Conservation (phyloP, 1,140 invertebrate genomes). For the Danaus plexippus region DNA sequence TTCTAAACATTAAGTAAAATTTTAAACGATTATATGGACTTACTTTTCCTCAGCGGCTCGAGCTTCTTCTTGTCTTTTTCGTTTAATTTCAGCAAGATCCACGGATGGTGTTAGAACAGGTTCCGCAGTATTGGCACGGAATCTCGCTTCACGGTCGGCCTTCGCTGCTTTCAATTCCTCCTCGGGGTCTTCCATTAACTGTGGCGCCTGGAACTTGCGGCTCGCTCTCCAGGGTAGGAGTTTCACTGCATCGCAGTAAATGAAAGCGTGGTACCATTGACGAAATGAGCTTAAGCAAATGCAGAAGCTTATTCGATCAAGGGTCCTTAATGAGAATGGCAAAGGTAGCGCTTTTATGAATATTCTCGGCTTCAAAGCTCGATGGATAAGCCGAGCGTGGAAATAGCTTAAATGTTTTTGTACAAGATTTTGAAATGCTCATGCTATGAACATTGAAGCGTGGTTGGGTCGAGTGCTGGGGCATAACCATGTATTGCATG, state of each 20-base stretch:
- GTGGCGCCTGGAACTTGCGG: constrained; percentile 74
- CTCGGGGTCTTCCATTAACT: constrained; percentile 70
- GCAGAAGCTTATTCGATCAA: constrained; percentile 34
- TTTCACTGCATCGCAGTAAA: constrained; percentile 67
- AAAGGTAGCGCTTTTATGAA: constrained; percentile 41
- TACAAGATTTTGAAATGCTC: constrained; percentile 29
- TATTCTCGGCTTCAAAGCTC: constrained; percentile 39
- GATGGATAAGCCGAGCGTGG: constrained; percentile 31
- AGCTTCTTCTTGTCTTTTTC: constrained; percentile 73
- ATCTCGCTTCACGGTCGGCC: constrained; percentile 69
- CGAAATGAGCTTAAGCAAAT: constrained; percentile 35
- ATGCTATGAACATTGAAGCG: constrained; percentile 49
- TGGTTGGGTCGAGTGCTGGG: constrained; percentile 26
- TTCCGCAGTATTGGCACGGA: constrained; percentile 58
- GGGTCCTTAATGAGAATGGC: constrained; percentile 32
- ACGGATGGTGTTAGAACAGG: constrained; percentile 67
- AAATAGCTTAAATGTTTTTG: constrained; percentile 26
- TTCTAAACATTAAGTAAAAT: neutral
- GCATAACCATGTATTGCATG: constrained; percentile 14
- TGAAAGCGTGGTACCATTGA: constrained; percentile 31
- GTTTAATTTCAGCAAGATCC: constrained; percentile 73
- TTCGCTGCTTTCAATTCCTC: constrained; percentile 73
- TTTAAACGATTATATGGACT: constrained; percentile 19
- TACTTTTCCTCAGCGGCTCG: constrained; percentile 76
- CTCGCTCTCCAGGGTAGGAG: constrained; percentile 76